Conservation (phyloP, 2,797 vertebrate genomes). For the Spinus olivaceus region DNA sequence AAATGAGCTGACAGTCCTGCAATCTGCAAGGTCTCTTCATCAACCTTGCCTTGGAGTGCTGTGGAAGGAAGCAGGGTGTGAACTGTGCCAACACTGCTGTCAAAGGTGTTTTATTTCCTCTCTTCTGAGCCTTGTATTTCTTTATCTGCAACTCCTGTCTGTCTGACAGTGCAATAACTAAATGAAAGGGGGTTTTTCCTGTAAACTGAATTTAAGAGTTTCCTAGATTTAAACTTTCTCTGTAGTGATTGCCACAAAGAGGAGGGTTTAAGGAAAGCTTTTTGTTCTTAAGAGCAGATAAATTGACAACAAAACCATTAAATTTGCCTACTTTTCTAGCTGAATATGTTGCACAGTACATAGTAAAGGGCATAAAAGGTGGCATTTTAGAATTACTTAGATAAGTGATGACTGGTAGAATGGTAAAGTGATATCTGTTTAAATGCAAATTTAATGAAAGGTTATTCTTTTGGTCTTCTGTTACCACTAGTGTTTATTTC, state of each 20-base stretch:
- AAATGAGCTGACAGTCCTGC: background rate
- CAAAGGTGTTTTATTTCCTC: background rate
- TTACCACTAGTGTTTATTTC: background rate
- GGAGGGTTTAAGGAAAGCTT: background rate
- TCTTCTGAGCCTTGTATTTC: background rate
- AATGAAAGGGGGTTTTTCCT: background rate
- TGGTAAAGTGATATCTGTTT: background rate
- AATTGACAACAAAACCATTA: background rate
- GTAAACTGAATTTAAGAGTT: background rate
- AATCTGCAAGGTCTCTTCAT: background rate
- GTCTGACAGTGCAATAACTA: background rate
- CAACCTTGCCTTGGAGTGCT: background rate
- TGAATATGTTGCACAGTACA: background rate
- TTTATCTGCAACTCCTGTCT: background rate
- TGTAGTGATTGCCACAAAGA: background rate
- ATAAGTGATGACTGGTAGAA: background rate
- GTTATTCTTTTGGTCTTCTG: background rate
- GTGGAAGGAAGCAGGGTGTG: background rate
- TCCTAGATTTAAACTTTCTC: background rate
- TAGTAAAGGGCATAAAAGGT: background rate
- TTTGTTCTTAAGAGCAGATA: background rate
- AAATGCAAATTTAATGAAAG: background rate
- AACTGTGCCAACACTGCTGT: background rate
- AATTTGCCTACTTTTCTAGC: background rate
- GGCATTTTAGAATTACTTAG: background rate